phyloP scores from a whole-genome alignment of 1,140 invertebrate species.

The Cotesia typhae region DNA sequence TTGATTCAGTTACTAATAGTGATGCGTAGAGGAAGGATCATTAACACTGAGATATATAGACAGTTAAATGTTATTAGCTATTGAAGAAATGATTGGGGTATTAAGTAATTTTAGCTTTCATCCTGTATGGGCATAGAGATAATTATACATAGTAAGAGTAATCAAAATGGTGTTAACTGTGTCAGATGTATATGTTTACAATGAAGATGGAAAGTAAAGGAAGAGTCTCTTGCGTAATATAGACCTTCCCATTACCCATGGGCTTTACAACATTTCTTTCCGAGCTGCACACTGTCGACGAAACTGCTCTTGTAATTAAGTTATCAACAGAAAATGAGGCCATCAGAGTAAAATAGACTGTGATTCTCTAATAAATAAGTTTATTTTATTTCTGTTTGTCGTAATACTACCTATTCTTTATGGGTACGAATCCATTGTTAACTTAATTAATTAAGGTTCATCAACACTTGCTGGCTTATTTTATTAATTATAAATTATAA shows the following conservation, averaged over 20 bases:
- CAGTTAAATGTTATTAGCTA: constrained; percentile 11
- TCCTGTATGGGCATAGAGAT: neutral
- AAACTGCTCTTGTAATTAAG: constrained; percentile 17
- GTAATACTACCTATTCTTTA: too few relatives aligned
- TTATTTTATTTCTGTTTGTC: neutral
- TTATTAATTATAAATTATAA: too few relatives aligned
- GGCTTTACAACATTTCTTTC: constrained; percentile 48
- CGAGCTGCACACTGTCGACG: constrained; percentile 42
- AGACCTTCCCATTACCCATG: constrained; percentile 36
- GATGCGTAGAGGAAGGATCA: too few relatives aligned
- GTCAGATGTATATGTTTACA: constrained; percentile 44
- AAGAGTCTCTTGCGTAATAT: constrained; percentile 52
- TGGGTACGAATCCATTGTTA: too few relatives aligned
- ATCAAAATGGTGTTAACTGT: constrained; percentile 37
- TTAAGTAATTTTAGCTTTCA: neutral
- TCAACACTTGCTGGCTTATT: too few relatives aligned
- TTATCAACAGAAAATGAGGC: constrained; percentile 21
- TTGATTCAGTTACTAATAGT: too few relatives aligned
- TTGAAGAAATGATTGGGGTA: neutral
- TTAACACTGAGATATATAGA: too few relatives aligned
- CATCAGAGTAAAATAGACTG: neutral
- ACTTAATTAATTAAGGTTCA: too few relatives aligned
- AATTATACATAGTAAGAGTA: constrained; percentile 21
- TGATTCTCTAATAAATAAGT: neutral
- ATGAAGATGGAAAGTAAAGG: constrained; percentile 61